Base-by-base conservation (phyloP, 2,113 vertebrate species). In the Tinamus guttatus region DNA sequence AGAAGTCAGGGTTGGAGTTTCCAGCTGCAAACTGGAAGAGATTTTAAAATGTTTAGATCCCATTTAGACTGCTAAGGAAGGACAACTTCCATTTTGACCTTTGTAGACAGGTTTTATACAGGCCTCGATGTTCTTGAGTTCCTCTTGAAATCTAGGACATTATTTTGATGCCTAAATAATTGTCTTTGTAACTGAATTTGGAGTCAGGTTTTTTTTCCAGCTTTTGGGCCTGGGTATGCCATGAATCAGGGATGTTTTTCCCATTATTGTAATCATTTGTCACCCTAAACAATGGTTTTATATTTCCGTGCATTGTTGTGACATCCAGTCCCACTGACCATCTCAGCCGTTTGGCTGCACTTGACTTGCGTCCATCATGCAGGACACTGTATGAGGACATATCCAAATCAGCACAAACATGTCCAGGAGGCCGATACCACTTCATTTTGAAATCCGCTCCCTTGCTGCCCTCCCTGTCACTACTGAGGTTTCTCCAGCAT, bases 301-400 rank as follows among this genome's bases (percentile, higher is more conserved):
- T 20, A 19, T 74, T n/a, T 88, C 63, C 36, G 15, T 0, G 1
- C 62, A 14, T 30, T 45, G 65, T 38, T 24, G 4, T 11, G 75
- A 25, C 40, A 9, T 20, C 60, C 45, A n/a, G n/a, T n/a, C n/a
- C n/a, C n/a, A n/a, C n/a, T n/a, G n/a, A n/a, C n/a, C n/a, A 74
- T 77, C 59, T 87, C 75, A 41, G 30, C 40, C 81, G 8, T 58
- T 69, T 40, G 21, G 15, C 41, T 14, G 19, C 15, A 63, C 69
- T 85, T 65, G 51, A 56, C 67, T 75, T 32, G 3, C 71, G 94
- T 92, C 36, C 11, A 20, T 74, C 64, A 22, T 1, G 0, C 0
- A 0, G 62, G 74, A 79, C 34, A 27, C 27, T 10, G 51, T 0
- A 0, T 0, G 3, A 73, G 28, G 17, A 51, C 1, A 0, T 13